Conservation (phyloP, 53 echinoderm and acorn worm species). For the Zoroaster sp. region DNA sequence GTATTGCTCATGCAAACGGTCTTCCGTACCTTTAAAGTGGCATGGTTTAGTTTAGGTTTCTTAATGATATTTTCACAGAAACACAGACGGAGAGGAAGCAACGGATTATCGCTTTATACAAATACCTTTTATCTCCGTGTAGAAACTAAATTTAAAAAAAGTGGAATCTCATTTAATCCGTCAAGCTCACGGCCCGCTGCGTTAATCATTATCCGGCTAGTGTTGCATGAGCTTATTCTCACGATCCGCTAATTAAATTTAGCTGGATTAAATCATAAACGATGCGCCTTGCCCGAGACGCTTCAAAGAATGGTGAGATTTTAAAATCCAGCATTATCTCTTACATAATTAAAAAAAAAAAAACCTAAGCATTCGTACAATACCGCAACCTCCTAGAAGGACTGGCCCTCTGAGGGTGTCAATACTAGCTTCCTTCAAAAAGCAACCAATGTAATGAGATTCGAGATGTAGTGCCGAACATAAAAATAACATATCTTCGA, state of each 20-base stretch:
- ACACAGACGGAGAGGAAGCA: background rate
- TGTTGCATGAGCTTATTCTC: slow-evolving; percentile 31
- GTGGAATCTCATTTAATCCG: slow-evolving; percentile 24
- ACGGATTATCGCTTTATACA: background rate
- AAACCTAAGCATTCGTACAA: no score
- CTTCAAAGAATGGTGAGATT: no score
- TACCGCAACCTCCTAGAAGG: no score
- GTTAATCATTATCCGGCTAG: slow-evolving; percentile 24
- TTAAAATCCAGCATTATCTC: no score
- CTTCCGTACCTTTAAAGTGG: background rate
- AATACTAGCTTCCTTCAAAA: no score
- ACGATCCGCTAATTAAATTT: slow-evolving; percentile 41
- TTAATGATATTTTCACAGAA: background rate
- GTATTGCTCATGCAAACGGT: background rate
- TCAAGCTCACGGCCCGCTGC: background rate
- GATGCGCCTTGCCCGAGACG: no score
- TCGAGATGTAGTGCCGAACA: no score
- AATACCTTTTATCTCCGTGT: background rate
- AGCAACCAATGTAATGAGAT: no score
- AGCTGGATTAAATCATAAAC: slow-evolving; percentile 23
- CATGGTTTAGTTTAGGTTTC: background rate
- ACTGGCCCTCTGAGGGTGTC: no score
- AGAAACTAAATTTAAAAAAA: background rate
- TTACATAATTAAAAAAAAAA: no score
- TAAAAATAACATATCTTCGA: no score